Conservation (phyloP, 2,113 vertebrate species). For the Gracilinanus agilis region DNA sequence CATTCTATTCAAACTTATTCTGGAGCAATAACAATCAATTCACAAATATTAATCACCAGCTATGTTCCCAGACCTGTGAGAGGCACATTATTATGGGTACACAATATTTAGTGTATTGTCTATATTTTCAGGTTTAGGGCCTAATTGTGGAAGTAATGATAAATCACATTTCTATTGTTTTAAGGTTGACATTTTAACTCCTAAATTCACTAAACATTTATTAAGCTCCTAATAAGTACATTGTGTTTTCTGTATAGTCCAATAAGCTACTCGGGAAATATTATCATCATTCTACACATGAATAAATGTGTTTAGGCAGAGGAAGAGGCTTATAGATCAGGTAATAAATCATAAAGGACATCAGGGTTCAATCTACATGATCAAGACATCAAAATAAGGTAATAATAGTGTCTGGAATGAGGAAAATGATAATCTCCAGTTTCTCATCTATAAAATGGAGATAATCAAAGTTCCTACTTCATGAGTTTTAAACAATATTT, state of each 20-base stretch:
- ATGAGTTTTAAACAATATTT: not conserved
- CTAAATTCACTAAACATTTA: too few species aligned
- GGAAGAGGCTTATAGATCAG: too few species aligned
- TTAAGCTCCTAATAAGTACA: too few species aligned
- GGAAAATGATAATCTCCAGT: not conserved
- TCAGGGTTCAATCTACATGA: not conserved
- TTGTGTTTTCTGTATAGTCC: not conserved
- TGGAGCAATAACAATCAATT: not conserved
- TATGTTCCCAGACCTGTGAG: not conserved
- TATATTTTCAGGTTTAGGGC: too few species aligned
- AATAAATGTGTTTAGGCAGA: too few species aligned
- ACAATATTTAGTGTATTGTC: too few species aligned
- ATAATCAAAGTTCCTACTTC: not conserved
- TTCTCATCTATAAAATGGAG: not conserved
- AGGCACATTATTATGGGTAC: not conserved
- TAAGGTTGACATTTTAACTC: too few species aligned
- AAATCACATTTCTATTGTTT: too few species aligned
- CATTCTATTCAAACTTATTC: not conserved
- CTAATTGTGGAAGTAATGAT: too few species aligned
- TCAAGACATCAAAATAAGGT: not conserved
- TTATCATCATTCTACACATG: too few species aligned
- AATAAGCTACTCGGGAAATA: not conserved
- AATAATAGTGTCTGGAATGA: not conserved
- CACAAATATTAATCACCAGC: not conserved
- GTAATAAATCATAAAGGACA: not conserved